Evolutionary conservation across 1,140 invertebrate genomes (phyloP), one percentile per base, ranked within the genome.

Genomic region (Calliopsis andreniformis): DNA sequence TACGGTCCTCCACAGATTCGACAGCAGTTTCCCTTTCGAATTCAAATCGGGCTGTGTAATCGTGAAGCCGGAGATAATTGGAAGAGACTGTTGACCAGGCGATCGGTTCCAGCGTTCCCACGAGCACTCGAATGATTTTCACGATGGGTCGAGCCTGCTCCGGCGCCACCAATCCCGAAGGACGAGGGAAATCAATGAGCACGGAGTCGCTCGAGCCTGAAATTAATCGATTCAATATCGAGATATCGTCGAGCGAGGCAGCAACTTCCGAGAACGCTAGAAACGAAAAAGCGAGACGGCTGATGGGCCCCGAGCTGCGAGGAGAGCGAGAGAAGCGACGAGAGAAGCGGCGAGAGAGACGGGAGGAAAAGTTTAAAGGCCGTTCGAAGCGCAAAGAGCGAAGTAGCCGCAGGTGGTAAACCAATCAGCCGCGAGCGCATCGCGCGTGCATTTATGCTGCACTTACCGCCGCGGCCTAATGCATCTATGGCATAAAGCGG

Each of bases 361-460:
- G 55, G 66, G 45, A 69, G 62, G 39, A 5, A 61, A 56, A 59
- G 28, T 69, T 69, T 42, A 69, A 76, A 76, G 55, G 43, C 12
- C 55, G 16, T 76, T 43, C 35, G 25, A 61, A 23, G 55, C 56
- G 66, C 43, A 51, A 76, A 70, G 66, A 76, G 66, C 35, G n/a
- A 39, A 62, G 67, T 62, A 77, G 75, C 75, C 47, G 75, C 75
- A 71, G 75, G 75, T 77, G 75, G 75, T 77, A 77, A 77, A 77
- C 75, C 75, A 71, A 77, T 77, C 75, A 77, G 67, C 67, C 67
- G 16, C 75, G 35, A 63, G 66, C 39, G 58, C 30, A 77, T 51
- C 39, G 58, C 42, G 28, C 67, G 59, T 70, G 68, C 75, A 71
- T 66, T 71, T 77, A 70, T 70, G 67, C 49, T 42, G 47, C 39